phyloP scores from a whole-genome alignment of 2,888 invertebrate species.

The Neuroscelio doddi region DNA sequence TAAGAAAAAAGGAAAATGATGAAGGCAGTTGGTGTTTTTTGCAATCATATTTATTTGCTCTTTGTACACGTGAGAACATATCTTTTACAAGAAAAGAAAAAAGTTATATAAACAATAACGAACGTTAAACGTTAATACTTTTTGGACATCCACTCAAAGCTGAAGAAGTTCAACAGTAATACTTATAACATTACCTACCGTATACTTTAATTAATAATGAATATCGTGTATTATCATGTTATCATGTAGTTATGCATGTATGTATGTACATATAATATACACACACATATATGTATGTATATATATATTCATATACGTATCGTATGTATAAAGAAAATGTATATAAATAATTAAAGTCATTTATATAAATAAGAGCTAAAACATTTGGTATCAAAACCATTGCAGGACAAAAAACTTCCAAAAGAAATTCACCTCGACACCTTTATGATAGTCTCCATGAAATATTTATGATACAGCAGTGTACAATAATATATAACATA shows the following conservation, averaged over 20 bases:
- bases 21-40: constrained; percentile 3
- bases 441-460: constrained; percentile 10
- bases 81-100: constrained; percentile 52
- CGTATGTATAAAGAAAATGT: constrained; percentile 58
- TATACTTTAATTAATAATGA: constrained; percentile 58
- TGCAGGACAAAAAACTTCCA: constrained; percentile 49
- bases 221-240: constrained; percentile 52
- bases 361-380: constrained; percentile 59
- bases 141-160: constrained; percentile 55
- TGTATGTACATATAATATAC: constrained; percentile 42
- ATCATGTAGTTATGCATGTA: constrained; percentile 49
- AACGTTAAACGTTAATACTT: constrained; percentile 64
- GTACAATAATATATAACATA: constrained; percentile 24
- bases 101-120: constrained; percentile 61
- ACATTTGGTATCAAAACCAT: constrained; percentile 68
- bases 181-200: constrained; percentile 49
- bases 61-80: constrained; percentile 49
- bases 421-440: constrained; percentile 33
- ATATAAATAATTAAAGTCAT: constrained; percentile 61
- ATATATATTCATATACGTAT: constrained; percentile 49
- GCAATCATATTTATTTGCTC: constrained; percentile 44
- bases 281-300: constrained; percentile 48
- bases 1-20: background rate
- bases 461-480: constrained; percentile 24
- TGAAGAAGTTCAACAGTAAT: constrained; percentile 60